A percentile compares a stretch with the other conserved stretches of the same genome.
phyloP scores from a whole-genome alignment of 2,797 vertebrate genomes.

The Parotocinclus haroldoi region DNA sequence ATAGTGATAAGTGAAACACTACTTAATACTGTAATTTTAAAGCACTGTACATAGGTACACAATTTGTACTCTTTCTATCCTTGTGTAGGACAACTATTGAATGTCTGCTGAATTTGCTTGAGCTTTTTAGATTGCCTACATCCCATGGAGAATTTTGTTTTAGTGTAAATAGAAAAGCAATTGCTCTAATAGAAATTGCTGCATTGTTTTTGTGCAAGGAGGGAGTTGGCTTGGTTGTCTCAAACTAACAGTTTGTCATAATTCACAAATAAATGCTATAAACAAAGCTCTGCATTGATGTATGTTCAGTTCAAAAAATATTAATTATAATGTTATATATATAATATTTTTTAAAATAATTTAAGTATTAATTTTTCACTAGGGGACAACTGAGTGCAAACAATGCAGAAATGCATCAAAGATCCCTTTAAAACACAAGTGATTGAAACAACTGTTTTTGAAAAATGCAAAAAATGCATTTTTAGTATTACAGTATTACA shows the following conservation, averaged over 20 bases:
- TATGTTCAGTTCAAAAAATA: background rate
- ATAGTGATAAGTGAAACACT: constrained; percentile 40
- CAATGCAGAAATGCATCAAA: too few species aligned
- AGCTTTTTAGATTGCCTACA: constrained; percentile 68
- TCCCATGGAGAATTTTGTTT: constrained; percentile 30
- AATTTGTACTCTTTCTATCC: constrained; percentile 63
- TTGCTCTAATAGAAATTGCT: constrained; percentile 65
- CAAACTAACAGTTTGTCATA: constrained; percentile 69
- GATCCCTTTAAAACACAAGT: too few species aligned
- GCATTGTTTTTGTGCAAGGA: constrained; percentile 43
- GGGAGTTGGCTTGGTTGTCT: constrained; percentile 43
- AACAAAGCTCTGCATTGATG: constrained; percentile 4
- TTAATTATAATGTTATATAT: too few species aligned
- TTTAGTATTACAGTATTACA: too few species aligned
- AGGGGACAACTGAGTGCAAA: too few species aligned
- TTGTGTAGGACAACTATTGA: constrained; percentile 64
- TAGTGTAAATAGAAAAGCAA: constrained; percentile 36
- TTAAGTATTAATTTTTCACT: too few species aligned
- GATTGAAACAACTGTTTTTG: too few species aligned
- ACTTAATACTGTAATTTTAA: constrained; percentile 55
- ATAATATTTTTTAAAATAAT: too few species aligned
- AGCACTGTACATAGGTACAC: constrained; percentile 48
- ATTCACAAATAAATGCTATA: constrained; percentile 71
- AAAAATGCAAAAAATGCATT: too few species aligned
- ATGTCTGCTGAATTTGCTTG: constrained; percentile 63